Conservation (phyloP, 2,888 invertebrate species). For the Drosophila suboccidentalis region DNA sequence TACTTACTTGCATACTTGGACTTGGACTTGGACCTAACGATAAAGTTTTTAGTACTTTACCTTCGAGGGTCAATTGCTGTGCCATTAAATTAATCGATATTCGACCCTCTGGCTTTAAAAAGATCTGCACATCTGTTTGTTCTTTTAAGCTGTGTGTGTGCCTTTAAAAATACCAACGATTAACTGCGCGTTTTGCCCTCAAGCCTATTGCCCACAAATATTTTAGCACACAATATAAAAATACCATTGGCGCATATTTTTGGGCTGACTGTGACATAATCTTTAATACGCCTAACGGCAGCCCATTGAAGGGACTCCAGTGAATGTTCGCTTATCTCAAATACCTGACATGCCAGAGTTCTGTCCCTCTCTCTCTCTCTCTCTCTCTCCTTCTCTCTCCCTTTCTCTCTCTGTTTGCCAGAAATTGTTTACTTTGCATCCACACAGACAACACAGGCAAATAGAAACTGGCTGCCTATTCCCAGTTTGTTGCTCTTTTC, state of each 20-base stretch:
- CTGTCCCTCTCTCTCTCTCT: constrained; percentile 9
- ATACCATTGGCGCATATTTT: constrained; percentile 58
- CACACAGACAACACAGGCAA: constrained; percentile 30
- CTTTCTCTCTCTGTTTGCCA: not conserved
- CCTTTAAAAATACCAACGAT: constrained; percentile 26
- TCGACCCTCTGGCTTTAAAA: constrained; percentile 19
- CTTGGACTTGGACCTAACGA: constrained; percentile 12
- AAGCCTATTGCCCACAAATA: constrained; percentile 32
- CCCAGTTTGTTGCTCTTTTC: constrained; percentile 13
- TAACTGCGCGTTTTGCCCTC: constrained; percentile 2
- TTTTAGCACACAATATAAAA: constrained; percentile 58
- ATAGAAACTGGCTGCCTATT: constrained; percentile 31
- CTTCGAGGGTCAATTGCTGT: constrained; percentile 25
- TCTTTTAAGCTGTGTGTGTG: not conserved
- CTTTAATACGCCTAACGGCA: constrained; percentile 49
- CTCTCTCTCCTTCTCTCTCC: not conserved
- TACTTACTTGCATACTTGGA: constrained; percentile 28
- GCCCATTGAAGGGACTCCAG: not conserved
- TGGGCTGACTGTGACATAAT: constrained; percentile 57
- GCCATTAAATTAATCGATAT: constrained; percentile 31
- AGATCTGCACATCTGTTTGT: constrained; percentile 7
- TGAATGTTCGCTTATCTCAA: constrained; percentile 47
- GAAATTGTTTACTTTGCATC: constrained; percentile 49
- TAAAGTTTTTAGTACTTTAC: constrained; percentile 24
- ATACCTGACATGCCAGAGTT: constrained; percentile 51